Evolutionary conservation across 2,113 vertebrate genomes (phyloP), one percentile per base, ranked within the genome.

Genomic region (Onychostoma macrolepis): DNA sequence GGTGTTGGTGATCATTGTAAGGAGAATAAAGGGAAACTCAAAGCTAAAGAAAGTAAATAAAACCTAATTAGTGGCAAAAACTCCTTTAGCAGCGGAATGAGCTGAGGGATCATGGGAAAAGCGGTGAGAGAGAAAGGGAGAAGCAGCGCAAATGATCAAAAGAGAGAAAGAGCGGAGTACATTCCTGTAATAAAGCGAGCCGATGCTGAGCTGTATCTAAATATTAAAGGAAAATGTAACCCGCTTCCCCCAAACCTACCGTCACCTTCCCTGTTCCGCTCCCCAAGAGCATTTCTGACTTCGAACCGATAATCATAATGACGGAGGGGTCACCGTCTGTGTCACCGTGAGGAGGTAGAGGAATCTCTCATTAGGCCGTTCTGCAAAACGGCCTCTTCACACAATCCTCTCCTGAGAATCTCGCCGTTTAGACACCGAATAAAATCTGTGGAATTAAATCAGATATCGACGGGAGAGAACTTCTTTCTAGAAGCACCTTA

Each of bases 51-150:
- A 71, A 80, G 88, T 89, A 86, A 89, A 89, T 84, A 76, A 65
- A 83, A 86, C 53, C 13, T 71, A 89, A 86, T 86, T 84, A 89
- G 80, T 43, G 61, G 86, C 67, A 58, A 84, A 72, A 63, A 78
- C 38, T 65, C 28, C 58, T 67, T 65, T 24, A 85, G 53, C 85
- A n/a, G 12, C 3, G 24, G 58, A 71, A 86, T 67, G 28, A 69
- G 61, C 61, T 38, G 63, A 36, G 75, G 33, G 28, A 69, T 53
- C 85, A 26, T 50, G 75, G 41, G 43, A 36, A 69, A 69, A 67
- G 53, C 61, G 24, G 6, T 0, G 36, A 61, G 56, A 53, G 30
- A 30, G 26, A 50, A 48, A 53, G 2, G 26, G n/a, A 67, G 33
- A 74, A 72, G 30, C 1, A 26, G 21, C 48, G 12, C 67, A 84